Conservation (phyloP, 2,797 vertebrate species). For the Emydoidea blandingii region DNA sequence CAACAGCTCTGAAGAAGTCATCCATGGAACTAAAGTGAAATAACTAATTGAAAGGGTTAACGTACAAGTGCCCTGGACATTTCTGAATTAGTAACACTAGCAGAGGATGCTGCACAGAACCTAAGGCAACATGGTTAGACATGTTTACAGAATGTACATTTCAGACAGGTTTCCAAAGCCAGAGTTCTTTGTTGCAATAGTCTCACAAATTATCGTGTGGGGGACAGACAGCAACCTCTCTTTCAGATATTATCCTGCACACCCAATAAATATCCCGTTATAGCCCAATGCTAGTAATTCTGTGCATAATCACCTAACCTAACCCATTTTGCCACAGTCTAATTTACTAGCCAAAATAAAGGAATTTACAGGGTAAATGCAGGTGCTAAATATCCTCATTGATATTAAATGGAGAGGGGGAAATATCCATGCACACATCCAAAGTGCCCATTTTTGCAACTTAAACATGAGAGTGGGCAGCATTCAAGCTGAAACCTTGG, state of each 20-base stretch:
- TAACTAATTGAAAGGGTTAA: not conserved
- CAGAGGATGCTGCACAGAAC: not conserved
- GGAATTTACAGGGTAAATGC: not conserved
- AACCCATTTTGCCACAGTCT: not conserved
- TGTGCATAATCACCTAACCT: not conserved
- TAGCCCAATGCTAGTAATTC: not conserved
- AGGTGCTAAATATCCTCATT: not conserved
- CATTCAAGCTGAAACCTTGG: conserved; percentile 30
- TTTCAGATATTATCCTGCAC: not conserved
- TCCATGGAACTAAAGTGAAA: not conserved
- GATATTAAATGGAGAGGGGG: not conserved
- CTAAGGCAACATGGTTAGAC: not conserved
- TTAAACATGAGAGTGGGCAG: not conserved
- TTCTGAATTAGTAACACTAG: not conserved
- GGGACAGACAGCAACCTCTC: not conserved
- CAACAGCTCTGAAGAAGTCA: not conserved
- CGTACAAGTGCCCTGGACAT: not conserved
- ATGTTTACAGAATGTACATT: not conserved
- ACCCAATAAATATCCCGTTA: not conserved
- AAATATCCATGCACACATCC: not conserved
- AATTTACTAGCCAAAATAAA: conserved; percentile 3
- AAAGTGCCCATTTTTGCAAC: not conserved
- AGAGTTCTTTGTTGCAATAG: not conserved
- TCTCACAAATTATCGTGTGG: not conserved
- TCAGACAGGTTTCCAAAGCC: not conserved